A percentile compares a stretch with the other conserved stretches of the same genome.
phyloP scores from a whole-genome alignment of 2,113 vertebrate genomes.

The Genyomyrus donnyi region DNA sequence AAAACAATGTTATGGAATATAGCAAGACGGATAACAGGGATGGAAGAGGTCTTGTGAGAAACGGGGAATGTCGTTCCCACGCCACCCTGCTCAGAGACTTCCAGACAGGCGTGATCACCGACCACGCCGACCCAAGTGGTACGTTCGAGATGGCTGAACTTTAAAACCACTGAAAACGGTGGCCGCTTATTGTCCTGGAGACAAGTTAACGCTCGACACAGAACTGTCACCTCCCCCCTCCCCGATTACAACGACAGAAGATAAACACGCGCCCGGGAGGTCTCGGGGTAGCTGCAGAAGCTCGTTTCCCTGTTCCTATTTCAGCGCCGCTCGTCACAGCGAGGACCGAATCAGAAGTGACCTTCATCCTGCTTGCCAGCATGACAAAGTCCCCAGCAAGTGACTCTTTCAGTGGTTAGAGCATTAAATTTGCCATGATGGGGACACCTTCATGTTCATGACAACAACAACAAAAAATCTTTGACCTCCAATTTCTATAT shows the following conservation, averaged over 20 bases:
- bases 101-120: conserved; percentile 57
- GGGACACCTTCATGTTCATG: conserved; percentile 68
- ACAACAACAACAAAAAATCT: conserved; percentile 64
- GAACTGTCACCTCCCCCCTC: conserved; percentile 59
- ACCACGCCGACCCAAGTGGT: conserved; percentile 54
- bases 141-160: conserved; percentile 72
- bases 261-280: conserved; percentile 58
- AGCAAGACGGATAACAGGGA: background rate
- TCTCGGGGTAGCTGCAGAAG: background rate
- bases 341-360: conserved; percentile 41
- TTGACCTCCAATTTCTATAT: conserved; percentile 70
- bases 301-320: background rate
- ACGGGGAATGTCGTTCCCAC: conserved; percentile 41
- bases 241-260: conserved; percentile 68
- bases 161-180: conserved; percentile 70
- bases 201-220: conserved; percentile 54
- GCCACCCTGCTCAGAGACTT: conserved; percentile 50
- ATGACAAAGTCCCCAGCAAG: conserved; percentile 53
- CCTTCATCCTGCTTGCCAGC: conserved; percentile 57
- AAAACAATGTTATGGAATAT: background rate
- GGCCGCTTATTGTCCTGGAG: conserved; percentile 70
- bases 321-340: conserved; percentile 31
- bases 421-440: conserved; percentile 63
- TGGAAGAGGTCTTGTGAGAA: conserved; percentile 24
- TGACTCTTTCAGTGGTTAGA: conserved; percentile 50